A percentile compares a stretch with the other conserved stretches of the same genome.
Evolutionary conservation across 2,113 vertebrate species (phyloP).

Genomic region (Danionella cerebrum): DNA sequence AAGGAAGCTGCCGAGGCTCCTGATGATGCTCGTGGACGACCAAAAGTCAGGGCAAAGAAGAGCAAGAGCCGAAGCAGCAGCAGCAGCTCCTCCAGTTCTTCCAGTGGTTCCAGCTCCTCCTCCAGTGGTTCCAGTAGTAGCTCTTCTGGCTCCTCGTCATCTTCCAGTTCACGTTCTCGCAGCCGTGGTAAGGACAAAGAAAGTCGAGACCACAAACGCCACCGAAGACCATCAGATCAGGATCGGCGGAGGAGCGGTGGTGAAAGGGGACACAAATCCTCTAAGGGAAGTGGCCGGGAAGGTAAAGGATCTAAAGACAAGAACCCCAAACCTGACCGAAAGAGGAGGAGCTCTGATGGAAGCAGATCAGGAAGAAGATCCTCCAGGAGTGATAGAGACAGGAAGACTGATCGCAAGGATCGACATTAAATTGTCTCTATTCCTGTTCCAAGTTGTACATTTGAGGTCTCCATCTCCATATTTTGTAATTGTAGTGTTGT

Average conservation of each 20-base stretch:
- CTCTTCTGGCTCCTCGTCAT: slow-evolving; percentile 72
- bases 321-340: slow-evolving; percentile 75
- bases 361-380: slow-evolving; percentile 77
- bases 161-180: slow-evolving; percentile 75
- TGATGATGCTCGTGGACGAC: slow-evolving; percentile 55
- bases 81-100: slow-evolving; percentile 68
- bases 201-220: slow-evolving; percentile 73
- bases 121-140: slow-evolving; percentile 72
- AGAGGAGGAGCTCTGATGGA: slow-evolving; percentile 82
- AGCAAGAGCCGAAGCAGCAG: slow-evolving; percentile 70
- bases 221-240: slow-evolving; percentile 65
- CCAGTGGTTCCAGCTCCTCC: slow-evolving; percentile 72
- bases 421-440: slow-evolving; percentile 77
- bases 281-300: slow-evolving; percentile 77
- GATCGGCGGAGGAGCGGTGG: slow-evolving; percentile 73
- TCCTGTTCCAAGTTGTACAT: too few relatives aligned
- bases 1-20: slow-evolving; percentile 49
- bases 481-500: background rate
- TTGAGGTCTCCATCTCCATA: background rate
- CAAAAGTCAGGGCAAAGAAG: slow-evolving; percentile 68
- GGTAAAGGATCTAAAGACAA: slow-evolving; percentile 85
- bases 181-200: slow-evolving; percentile 78
- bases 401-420: slow-evolving; percentile 95
- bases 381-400: slow-evolving; percentile 85
- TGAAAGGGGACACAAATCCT: slow-evolving; percentile 78